These are phyloP conservation scores for Peromyscus eremicus DNA, from an alignment of 2,797 vertebrate species.

Conservation along the genomic window DNA sequence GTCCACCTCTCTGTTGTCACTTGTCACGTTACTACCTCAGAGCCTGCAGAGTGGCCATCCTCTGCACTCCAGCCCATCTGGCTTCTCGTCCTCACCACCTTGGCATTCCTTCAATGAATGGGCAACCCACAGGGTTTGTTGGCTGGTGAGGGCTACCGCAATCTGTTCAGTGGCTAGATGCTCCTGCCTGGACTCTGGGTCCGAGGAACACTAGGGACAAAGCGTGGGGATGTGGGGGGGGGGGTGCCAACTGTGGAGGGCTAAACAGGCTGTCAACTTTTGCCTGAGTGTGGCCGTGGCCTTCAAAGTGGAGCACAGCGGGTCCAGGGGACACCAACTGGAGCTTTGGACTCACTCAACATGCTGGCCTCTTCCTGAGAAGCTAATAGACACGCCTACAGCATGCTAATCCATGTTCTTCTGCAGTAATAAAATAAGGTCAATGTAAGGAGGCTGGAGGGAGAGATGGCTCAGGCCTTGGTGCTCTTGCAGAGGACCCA, in stretches of 20 bases:
- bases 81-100: background rate
- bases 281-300: background rate
- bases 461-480: background rate
- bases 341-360: background rate
- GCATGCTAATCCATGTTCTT: background rate
- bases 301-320: background rate
- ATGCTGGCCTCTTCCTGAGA: background rate
- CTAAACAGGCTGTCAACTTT: background rate
- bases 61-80: conserved; percentile 38
- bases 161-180: background rate
- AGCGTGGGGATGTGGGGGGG: background rate
- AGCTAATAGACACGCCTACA: background rate
- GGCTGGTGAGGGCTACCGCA: conserved; percentile 43
- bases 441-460: background rate
- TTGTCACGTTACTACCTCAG: conserved; percentile 45
- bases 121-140: conserved; percentile 14
- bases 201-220: background rate
- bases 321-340: background rate
- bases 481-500: background rate
- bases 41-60: conserved; percentile 10
- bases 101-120: conserved; percentile 1
- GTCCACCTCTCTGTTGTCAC: conserved; percentile 40
- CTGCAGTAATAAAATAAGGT: background rate
- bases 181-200: background rate
- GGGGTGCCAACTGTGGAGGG: background rate